Conservation (phyloP, 2,888 invertebrate species). For the Capitulum mitella region DNA sequence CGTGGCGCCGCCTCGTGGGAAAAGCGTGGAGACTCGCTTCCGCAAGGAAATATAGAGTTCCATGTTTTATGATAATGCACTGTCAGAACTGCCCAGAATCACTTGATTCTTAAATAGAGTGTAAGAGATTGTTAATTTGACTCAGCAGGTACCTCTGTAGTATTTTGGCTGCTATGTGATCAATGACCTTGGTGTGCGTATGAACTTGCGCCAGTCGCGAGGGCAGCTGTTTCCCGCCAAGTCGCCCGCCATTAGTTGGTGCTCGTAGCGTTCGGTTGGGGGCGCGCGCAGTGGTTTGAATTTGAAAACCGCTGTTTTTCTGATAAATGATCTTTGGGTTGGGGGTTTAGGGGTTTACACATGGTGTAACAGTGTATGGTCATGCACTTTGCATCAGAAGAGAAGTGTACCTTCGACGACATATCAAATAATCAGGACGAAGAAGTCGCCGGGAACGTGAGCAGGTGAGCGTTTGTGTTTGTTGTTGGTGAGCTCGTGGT, state of each 20-base stretch:
- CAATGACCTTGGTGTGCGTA: not conserved
- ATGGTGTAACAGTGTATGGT: not conserved
- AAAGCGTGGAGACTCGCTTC: not conserved
- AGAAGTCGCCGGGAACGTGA: not conserved
- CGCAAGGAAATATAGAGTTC: not conserved
- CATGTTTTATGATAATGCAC: not conserved
- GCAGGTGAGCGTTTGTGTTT: constrained; percentile 1
- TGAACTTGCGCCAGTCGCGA: not conserved
- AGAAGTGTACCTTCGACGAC: not conserved
- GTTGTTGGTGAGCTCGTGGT: too few relatives aligned
- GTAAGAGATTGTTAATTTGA: not conserved
- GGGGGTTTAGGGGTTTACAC: not conserved
- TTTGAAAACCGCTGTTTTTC: not conserved
- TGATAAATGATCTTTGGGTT: too few relatives aligned
- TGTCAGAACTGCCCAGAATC: not conserved
- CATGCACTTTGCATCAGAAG: not conserved
- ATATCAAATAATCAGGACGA: not conserved
- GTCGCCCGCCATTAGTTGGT: constrained; percentile 10
- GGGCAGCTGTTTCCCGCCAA: constrained; percentile 24
- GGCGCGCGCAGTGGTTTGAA: constrained; percentile 7
- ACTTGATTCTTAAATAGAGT: not conserved
- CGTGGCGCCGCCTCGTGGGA: not conserved
- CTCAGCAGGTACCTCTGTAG: too few relatives aligned
- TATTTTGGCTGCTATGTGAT: too few relatives aligned
- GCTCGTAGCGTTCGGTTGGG: not conserved